A percentile compares a stretch with the other conserved stretches of the same genome.
phyloP scores from a whole-genome alignment of 92 coral and sea anemone genomes.

The Parazoanthus atlanticus region DNA sequence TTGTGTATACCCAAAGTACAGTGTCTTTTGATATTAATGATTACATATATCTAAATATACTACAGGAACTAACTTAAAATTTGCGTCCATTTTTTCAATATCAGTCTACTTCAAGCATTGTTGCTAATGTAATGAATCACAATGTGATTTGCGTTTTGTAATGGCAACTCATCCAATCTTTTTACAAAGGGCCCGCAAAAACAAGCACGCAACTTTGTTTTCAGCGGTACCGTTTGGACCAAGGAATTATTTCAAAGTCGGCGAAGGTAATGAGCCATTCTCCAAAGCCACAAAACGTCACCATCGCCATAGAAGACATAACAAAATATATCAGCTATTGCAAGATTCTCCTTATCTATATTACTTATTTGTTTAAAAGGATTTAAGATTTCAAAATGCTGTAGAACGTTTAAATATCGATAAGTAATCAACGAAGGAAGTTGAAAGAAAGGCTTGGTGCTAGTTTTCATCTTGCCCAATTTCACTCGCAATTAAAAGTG shows the following conservation, averaged over 20 bases:
- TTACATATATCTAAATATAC: neutral
- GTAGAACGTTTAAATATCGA: neutral
- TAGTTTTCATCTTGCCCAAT: neutral
- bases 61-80: neutral
- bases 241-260: neutral
- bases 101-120: neutral
- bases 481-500: no score
- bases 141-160: neutral
- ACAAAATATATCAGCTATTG: neutral
- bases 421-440: neutral
- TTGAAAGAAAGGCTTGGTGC: no score
- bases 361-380: no score
- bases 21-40: no score
- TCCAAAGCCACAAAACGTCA: slow-evolving; percentile 1
- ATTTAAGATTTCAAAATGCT: neutral
- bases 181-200: neutral
- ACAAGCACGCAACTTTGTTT: slow-evolving; percentile 2
- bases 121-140: neutral
- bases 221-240: neutral
- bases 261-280: neutral
- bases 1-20: no score
- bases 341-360: no score
- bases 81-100: neutral
- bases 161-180: neutral
- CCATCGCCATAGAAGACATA: neutral